phyloP scores from a whole-genome alignment of 1,140 invertebrate species.

The Brachionus asplanchnoidis region DNA sequence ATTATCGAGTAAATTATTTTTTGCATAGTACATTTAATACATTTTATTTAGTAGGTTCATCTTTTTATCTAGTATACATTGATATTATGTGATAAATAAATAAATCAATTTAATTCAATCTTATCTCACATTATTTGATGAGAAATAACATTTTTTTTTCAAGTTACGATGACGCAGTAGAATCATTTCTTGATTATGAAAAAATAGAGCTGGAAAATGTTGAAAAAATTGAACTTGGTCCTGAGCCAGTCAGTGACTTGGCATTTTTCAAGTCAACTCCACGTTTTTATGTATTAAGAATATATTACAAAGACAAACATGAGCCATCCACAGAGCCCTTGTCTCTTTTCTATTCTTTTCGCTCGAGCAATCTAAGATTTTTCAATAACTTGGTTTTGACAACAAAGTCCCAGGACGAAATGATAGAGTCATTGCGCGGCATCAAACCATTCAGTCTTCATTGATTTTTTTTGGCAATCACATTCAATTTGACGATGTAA shows the following conservation, averaged over 20 bases:
- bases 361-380: conserved; percentile 27
- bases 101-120: too few species aligned
- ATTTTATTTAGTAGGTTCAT: too few species aligned
- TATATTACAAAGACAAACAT: conserved; percentile 8
- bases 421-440: conserved; percentile 15
- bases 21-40: too few species aligned
- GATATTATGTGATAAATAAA: too few species aligned
- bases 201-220: conserved; percentile 67
- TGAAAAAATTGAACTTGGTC: conserved; percentile 65
- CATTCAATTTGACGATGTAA: not conserved
- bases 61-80: too few species aligned
- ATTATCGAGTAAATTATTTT: too few species aligned
- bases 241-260: not conserved
- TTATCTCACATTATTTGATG: too few species aligned
- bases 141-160: not conserved
- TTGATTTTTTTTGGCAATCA: not conserved
- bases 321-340: not conserved
- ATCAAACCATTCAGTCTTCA: conserved; percentile 29
- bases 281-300: not conserved
- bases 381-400: conserved; percentile 36
- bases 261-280: conserved; percentile 14
- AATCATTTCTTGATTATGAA: conserved; percentile 74
- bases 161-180: conserved; percentile 84
- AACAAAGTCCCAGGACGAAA: conserved; percentile 1
- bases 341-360: not conserved